A percentile compares a stretch with the other conserved stretches of the same genome.
Conservation (phyloP, 2,113 vertebrate species). For the Mobula birostris region DNA sequence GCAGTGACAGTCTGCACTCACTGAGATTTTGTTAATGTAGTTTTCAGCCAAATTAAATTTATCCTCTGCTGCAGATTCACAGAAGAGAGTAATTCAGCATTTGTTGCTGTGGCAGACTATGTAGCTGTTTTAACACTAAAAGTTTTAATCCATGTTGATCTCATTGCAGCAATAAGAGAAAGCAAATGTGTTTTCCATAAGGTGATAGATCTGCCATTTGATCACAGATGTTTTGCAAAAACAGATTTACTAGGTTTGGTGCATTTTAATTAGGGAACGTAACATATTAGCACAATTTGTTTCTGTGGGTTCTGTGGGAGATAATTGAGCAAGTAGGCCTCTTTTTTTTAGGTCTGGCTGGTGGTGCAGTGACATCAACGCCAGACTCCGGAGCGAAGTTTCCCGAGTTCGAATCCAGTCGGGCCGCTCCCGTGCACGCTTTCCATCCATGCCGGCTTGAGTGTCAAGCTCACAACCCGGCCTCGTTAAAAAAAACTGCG, state of each 20-base stretch:
- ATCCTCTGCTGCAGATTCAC: background rate
- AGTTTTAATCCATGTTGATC: background rate
- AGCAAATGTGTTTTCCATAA: background rate
- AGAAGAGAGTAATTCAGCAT: background rate
- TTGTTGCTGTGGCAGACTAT: background rate
- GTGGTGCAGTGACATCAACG: no score
- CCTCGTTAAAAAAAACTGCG: no score
- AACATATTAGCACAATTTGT: background rate
- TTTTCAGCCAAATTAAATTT: background rate
- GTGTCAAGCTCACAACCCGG: no score
- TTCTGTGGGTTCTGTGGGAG: background rate
- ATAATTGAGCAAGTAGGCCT: background rate
- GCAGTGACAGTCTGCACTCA: background rate
- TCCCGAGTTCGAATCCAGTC: no score
- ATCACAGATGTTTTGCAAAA: background rate
- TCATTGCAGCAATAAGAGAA: background rate
- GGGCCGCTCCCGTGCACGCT: no score
- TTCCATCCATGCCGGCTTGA: no score
- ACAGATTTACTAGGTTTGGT: background rate
- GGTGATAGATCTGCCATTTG: background rate
- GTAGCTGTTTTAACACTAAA: background rate
- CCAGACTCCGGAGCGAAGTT: no score
- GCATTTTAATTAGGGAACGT: background rate
- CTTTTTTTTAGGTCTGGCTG: no score
- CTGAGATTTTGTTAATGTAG: background rate